Conservation (phyloP, 2,888 invertebrate species). For the Crossocerus cetratus region DNA sequence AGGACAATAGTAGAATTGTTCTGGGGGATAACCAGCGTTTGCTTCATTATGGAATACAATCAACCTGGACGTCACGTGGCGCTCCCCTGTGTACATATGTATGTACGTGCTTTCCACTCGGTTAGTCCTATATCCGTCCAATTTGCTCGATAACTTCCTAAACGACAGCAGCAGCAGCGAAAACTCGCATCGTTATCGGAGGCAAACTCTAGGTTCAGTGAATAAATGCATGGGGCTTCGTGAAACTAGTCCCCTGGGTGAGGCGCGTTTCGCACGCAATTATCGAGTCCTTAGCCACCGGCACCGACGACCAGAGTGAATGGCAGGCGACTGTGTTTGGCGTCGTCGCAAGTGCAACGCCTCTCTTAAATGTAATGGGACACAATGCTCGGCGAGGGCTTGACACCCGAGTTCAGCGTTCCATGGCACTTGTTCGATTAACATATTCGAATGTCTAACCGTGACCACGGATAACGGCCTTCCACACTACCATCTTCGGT, state of each 20-base stretch:
- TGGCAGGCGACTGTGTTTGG: neutral
- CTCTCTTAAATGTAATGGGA: neutral
- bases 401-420: neutral
- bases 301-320: neutral
- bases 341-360: neutral
- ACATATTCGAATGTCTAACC: constrained; percentile 20
- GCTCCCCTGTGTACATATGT: too few relatives aligned
- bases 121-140: constrained; percentile 25
- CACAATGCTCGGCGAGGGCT: neutral
- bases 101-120: constrained; percentile 33
- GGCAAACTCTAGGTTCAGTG: neutral
- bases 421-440: neutral
- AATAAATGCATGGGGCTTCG: neutral
- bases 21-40: constrained; percentile 57
- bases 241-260: too few relatives aligned
- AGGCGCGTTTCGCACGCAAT: constrained; percentile 10
- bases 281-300: neutral
- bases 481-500: constrained; percentile 62
- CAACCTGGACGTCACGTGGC: constrained; percentile 59
- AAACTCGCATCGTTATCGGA: constrained; percentile 33
- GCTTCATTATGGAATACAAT: constrained; percentile 60
- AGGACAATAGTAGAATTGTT: constrained; percentile 55
- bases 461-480: constrained; percentile 41
- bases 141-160: constrained; percentile 23
- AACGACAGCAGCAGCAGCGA: neutral